A percentile compares a stretch with the other conserved stretches of the same genome.
Evolutionary conservation across 2,113 vertebrate species (phyloP).

Genomic region (Pongo pygmaeus): DNA sequence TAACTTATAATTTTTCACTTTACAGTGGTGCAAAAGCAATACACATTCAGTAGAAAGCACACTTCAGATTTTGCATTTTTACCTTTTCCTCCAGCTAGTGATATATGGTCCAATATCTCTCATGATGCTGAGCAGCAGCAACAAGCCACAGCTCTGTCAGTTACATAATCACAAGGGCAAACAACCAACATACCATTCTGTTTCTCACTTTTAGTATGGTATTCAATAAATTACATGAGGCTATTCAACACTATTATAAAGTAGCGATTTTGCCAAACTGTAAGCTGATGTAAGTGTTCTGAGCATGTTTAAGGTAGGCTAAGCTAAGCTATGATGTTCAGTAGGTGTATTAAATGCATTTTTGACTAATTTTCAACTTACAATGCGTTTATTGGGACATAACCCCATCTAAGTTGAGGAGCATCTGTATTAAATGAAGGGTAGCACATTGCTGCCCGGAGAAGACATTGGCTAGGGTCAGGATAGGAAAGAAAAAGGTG

Average conservation of each 20-base stretch:
- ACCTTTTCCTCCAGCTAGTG: not conserved
- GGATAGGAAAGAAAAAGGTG: not conserved
- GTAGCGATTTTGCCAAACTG: not conserved
- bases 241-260: not conserved
- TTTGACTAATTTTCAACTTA: not conserved
- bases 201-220: not conserved
- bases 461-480: not conserved
- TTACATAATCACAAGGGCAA: not conserved
- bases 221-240: not conserved
- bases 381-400: not conserved
- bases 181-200: not conserved
- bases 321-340: not conserved
- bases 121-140: not conserved
- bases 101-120: not conserved
- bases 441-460: not conserved
- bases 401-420: not conserved
- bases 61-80: not conserved
- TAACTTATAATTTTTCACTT: not conserved
- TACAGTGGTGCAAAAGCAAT: not conserved
- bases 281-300: not conserved
- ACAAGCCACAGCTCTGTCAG: not conserved
- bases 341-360: not conserved
- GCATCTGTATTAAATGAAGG: not conserved
- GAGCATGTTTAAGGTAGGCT: not conserved
- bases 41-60: not conserved